Evolutionary conservation across 2,797 vertebrate species (phyloP).

Genomic region (Aratinga solstitialis): DNA sequence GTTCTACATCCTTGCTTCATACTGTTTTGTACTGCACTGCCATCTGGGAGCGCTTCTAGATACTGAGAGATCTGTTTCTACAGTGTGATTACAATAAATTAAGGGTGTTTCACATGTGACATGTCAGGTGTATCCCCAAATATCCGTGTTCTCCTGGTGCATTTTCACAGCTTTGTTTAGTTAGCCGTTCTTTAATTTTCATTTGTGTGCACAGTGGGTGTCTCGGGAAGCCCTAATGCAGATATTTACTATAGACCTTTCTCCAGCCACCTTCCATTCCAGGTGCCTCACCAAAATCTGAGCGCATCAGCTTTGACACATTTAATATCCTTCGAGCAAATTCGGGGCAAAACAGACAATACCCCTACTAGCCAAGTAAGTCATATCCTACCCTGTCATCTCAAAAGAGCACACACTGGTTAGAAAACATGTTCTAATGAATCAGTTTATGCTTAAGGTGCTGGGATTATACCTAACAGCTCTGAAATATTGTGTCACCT

Average conservation of each 20-base stretch:
- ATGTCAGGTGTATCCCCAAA: neutral
- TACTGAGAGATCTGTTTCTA: neutral
- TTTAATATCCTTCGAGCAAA: neutral
- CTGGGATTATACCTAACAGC: neutral
- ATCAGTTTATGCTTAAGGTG: neutral
- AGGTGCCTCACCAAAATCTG: neutral
- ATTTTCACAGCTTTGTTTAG: neutral
- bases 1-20: fast-evolving
- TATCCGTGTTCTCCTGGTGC: neutral
- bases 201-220: neutral
- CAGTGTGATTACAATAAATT: neutral
- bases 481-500: neutral
- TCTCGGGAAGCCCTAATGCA: neutral
- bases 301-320: neutral
- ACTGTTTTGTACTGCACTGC: neutral
- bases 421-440: neutral
- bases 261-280: neutral
- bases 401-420: neutral
- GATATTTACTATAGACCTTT: neutral
- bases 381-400: neutral
- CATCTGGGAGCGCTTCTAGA: neutral
- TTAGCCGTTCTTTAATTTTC: neutral
- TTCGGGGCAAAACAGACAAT: neutral
- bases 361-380: neutral
- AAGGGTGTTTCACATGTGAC: neutral